Evolutionary conservation across 2,888 invertebrate genomes (phyloP).

Genomic region (Diaphora mendica): DNA sequence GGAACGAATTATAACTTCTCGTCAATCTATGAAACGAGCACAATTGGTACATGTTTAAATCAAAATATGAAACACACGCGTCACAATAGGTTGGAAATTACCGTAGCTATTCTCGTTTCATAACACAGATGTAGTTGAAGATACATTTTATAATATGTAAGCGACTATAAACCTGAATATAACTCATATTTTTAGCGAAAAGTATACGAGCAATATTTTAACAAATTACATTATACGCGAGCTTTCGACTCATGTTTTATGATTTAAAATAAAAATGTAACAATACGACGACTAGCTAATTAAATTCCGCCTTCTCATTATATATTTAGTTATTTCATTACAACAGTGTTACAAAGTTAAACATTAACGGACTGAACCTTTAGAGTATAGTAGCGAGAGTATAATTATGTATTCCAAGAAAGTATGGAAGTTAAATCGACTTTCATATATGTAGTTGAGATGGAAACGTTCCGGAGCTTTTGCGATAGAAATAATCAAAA

Average conservation of each 20-base stretch:
- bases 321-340: slow-evolving; percentile 10
- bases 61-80: slow-evolving; percentile 28
- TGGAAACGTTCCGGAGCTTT: neutral
- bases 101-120: slow-evolving; percentile 62
- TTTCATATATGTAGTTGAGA: neutral
- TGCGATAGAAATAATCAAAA: neutral
- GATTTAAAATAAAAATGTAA: slow-evolving; percentile 50
- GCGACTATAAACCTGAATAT: slow-evolving; percentile 66
- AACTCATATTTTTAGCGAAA: slow-evolving; percentile 63
- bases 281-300: slow-evolving; percentile 42
- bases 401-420: neutral
- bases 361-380: neutral
- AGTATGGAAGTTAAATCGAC: neutral
- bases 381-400: neutral
- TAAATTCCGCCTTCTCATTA: slow-evolving; percentile 26
- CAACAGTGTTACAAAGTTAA: neutral
- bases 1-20: slow-evolving; percentile 17
- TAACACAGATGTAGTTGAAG: slow-evolving; percentile 58
- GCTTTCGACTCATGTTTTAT: slow-evolving; percentile 56
- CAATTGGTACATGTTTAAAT: slow-evolving; percentile 8
- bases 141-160: slow-evolving; percentile 62
- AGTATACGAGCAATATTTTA: slow-evolving; percentile 63
- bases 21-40: slow-evolving; percentile 6
- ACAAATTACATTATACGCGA: slow-evolving; percentile 62
- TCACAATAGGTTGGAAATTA: slow-evolving; percentile 60